These are phyloP conservation scores for Druceiella hillmani DNA, from an alignment of 2,888 invertebrate genomes.

Conservation along the genomic window DNA sequence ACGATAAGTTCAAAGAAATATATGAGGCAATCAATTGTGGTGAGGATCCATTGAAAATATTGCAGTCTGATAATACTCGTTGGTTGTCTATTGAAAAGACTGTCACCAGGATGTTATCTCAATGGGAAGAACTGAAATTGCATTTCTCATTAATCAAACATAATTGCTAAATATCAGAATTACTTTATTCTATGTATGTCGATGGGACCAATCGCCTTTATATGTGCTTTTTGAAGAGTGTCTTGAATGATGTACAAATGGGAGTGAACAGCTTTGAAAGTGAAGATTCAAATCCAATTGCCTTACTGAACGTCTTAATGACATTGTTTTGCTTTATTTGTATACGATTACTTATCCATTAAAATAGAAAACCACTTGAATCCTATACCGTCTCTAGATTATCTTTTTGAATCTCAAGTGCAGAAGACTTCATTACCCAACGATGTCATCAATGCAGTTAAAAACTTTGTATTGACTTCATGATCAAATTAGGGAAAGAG, in stretches of 20 bases:
- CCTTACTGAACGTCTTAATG: conserved; percentile 2
- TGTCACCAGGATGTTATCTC: conserved; percentile 24
- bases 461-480: too few species aligned
- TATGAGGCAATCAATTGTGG: conserved; percentile 27
- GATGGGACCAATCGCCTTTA: conserved; percentile 18
- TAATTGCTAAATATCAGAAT: conserved; percentile 25
- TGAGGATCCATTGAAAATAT: conserved; percentile 26
- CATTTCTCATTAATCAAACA: conserved; percentile 22
- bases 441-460: too few species aligned
- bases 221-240: conserved; percentile 12
- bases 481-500: too few species aligned
- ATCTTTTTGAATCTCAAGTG: conserved; percentile 11
- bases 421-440: too few species aligned
- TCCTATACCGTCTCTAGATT: conserved; percentile 7
- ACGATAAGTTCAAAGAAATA: conserved; percentile 23
- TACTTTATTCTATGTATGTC: conserved; percentile 19
- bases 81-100: conserved; percentile 29
- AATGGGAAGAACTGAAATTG: conserved; percentile 27
- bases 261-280: conserved; percentile 13
- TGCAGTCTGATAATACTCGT: conserved; percentile 24
- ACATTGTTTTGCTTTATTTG: conserved; percentile 2
- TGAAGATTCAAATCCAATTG: conserved; percentile 6
- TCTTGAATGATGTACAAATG: conserved; percentile 18
- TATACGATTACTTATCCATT: conserved; percentile 4
- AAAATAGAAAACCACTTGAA: conserved; percentile 9